Evolutionary conservation across 1,140 invertebrate species (phyloP), one percentile per base, ranked within the genome.

Genomic region (Zophobas morio): DNA sequence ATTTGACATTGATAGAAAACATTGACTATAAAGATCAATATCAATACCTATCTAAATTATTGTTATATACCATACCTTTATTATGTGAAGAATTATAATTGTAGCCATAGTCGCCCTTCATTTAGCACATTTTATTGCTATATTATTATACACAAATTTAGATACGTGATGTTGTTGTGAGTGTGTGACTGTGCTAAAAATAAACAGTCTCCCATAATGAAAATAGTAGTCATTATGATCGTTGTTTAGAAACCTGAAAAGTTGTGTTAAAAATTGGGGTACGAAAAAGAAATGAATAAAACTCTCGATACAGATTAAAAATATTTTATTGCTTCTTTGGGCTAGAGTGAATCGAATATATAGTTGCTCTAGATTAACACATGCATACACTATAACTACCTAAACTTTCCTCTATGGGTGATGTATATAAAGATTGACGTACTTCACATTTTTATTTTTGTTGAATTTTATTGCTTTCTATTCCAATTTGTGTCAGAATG

Each of bases 291-390:
- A 63, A 46, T 74, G 49, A 57, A 76, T 76, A 40, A 75, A 75
- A 75, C 35, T 35, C 42, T 35, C 34, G 32, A 42, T 35, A 57
- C 82, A 82, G 83, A 84, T 84, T 84, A 83, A 84, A 84, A 84
- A 84, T 84, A 84, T 82, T 84, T 84, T 83, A 84, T 84, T 84
- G 83, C 83, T 84, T 84, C 78, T 81, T 78, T 75, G 83, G 82
- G 78, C 80, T 83, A 83, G 78, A 81, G 79, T 82, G 81, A 81
- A 81, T 77, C 72, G 76, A 78, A 80, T 81, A 83, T 82, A 81
- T 78, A 77, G 76, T 78, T 81, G 79, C 76, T 82, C 82, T 84
- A 84, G 79, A 81, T 82, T 79, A 83, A 84, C 80, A 84, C 83
- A 84, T 84, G 83, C 83, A 84, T 84, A 83, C 82, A 76, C 82